Conservation (phyloP, 1,140 invertebrate species). For the Idris sp. region DNA sequence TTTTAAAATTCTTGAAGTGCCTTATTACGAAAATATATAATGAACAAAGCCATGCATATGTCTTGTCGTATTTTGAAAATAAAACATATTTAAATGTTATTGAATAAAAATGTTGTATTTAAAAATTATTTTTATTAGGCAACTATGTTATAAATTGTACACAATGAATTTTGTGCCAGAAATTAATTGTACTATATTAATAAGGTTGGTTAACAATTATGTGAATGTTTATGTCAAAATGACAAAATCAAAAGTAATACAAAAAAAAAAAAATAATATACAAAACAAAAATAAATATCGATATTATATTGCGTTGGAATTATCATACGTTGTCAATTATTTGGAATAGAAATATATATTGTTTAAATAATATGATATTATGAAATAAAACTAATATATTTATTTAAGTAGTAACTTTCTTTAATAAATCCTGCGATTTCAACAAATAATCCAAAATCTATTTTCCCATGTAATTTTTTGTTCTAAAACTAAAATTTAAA, state of each 20-base stretch:
- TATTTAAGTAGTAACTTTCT: conserved; percentile 67
- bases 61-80: conserved; percentile 35
- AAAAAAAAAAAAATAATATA: conserved; percentile 2
- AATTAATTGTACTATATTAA: no score
- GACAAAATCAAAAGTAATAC: no score
- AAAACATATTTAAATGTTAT: conserved; percentile 2
- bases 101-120: conserved; percentile 17
- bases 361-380: conserved; percentile 70
- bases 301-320: conserved; percentile 61
- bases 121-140: conserved; percentile 3
- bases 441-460: no score
- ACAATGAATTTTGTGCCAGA: no score
- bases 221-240: no score
- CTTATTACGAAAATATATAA: conserved; percentile 37
- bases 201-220: no score
- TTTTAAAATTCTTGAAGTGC: conserved; percentile 49
- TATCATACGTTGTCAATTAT: conserved; percentile 67
- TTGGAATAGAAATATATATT: conserved; percentile 68
- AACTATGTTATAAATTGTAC: no score
- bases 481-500: no score
- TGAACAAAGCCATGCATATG: conserved; percentile 27
- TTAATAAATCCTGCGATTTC: conserved; percentile 1
- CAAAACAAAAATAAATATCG: conserved; percentile 50
- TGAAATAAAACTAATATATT: conserved; percentile 73
- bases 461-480: no score